These are phyloP conservation scores for Syngnathoides biaculeatus DNA, from an alignment of 2,113 vertebrate genomes.

Conservation along the genomic window DNA sequence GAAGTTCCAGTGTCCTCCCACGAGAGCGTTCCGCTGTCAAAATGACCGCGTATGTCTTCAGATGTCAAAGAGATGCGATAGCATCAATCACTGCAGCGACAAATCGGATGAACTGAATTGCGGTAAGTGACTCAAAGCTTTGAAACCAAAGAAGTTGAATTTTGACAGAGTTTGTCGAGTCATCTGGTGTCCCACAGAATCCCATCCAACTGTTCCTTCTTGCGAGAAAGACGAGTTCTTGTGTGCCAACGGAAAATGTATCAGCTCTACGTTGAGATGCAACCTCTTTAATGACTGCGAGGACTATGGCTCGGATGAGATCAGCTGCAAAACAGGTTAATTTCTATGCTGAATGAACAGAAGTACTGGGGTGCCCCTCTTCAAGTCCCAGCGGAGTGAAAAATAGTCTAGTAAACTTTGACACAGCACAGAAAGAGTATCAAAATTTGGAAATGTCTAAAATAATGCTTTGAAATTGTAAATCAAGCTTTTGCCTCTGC, in stretches of 20 bases:
- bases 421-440: background rate
- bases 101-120: constrained; percentile 89
- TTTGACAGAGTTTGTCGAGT: background rate
- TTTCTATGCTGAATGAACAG: background rate
- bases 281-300: constrained; percentile 94
- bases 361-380: background rate
- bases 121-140: constrained; percentile 71
- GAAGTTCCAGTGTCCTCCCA: constrained; percentile 88
- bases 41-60: constrained; percentile 91
- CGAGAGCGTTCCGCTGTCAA: constrained; percentile 89
- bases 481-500: too few species aligned
- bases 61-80: constrained; percentile 84
- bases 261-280: constrained; percentile 81
- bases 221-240: constrained; percentile 88
- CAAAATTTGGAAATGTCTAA: too few species aligned
- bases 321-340: constrained; percentile 64
- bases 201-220: constrained; percentile 45
- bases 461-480: too few species aligned
- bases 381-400: too few species aligned
- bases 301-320: constrained; percentile 85
- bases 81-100: constrained; percentile 90
- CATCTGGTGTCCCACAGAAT: constrained; percentile 32
- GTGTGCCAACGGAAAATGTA: constrained; percentile 83
- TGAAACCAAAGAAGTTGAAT: background rate
- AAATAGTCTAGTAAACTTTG: background rate